Evolutionary conservation across 2,113 vertebrate species (phyloP).

Genomic region (Spilogale gracilis): DNA sequence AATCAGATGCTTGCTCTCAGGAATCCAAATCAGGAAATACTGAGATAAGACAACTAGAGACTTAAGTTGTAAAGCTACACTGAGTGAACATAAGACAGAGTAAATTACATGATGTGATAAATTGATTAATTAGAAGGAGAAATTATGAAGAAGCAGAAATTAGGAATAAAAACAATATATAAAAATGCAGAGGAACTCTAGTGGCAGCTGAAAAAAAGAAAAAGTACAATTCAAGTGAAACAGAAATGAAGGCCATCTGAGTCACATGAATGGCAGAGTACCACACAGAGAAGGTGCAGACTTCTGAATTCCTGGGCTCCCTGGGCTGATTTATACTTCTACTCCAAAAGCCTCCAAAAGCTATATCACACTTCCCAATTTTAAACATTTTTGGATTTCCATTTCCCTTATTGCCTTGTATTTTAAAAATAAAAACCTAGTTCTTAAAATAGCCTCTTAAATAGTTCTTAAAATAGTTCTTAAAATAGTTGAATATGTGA

Average conservation of each 20-base stretch:
- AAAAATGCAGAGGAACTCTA: conserved; percentile 7
- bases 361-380: neutral
- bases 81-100: neutral
- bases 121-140: neutral
- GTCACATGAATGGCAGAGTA: neutral
- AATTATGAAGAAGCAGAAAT: conserved; percentile 8
- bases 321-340: neutral
- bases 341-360: neutral
- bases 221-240: neutral
- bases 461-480: no score
- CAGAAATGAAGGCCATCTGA: neutral
- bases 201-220: neutral
- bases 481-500: no score
- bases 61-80: neutral
- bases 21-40: neutral
- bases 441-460: neutral
- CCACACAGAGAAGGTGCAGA: neutral
- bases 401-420: neutral
- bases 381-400: neutral
- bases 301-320: neutral
- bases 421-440: conserved; percentile 55
- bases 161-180: neutral
- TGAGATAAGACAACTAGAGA: neutral
- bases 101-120: neutral
- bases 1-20: neutral